phyloP scores from a whole-genome alignment of 1,140 invertebrate species.

The Panagrolaimus sp. region DNA sequence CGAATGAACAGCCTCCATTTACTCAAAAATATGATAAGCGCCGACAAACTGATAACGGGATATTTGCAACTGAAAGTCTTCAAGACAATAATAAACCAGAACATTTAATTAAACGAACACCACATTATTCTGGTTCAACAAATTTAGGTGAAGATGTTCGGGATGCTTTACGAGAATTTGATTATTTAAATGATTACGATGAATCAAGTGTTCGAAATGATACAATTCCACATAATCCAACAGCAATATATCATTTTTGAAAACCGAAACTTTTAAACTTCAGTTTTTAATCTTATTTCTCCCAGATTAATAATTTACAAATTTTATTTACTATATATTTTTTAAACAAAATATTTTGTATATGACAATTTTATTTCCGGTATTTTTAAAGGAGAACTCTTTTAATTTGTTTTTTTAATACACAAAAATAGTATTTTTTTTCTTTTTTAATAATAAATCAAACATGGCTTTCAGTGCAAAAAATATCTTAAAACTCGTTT shows the following conservation, averaged over 20 bases:
- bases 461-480: too few relatives aligned
- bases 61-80: background rate
- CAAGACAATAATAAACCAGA: background rate
- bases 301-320: too few relatives aligned
- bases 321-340: too few relatives aligned
- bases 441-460: too few relatives aligned
- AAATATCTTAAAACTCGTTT: too few relatives aligned
- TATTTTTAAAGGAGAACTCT: too few relatives aligned
- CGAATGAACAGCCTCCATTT: background rate
- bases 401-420: too few relatives aligned
- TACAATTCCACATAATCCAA: constrained; percentile 8
- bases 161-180: constrained; percentile 8
- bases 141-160: background rate
- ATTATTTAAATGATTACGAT: constrained; percentile 11
- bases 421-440: too few relatives aligned
- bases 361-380: too few relatives aligned
- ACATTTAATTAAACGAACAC: too few relatives aligned
- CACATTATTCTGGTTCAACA: background rate
- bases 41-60: background rate
- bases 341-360: too few relatives aligned
- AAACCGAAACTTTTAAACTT: background rate
- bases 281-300: too few relatives aligned
- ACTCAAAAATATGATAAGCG: constrained; percentile 9
- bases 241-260: constrained; percentile 14
- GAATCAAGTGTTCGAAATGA: constrained; percentile 5